These are phyloP conservation scores for Puntigrus tetrazona DNA, from an alignment of 2,113 vertebrate species.

Conservation along the genomic window DNA sequence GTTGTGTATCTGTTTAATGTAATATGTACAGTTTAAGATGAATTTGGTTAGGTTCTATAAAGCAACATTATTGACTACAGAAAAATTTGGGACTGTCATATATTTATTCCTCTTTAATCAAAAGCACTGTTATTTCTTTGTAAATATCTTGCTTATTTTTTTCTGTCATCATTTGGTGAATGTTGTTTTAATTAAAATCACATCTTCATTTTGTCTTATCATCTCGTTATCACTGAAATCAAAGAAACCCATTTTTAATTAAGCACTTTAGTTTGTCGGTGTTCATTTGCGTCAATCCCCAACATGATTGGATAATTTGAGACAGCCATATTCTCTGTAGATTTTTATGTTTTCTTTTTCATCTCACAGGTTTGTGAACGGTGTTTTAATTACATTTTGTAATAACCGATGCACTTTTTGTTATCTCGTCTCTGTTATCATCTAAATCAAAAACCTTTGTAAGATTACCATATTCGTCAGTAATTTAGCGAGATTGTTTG, in stretches of 20 bases:
- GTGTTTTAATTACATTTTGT: not conserved
- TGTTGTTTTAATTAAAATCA: no score
- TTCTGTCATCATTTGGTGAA: no score
- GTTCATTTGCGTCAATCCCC: not conserved
- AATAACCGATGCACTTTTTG: not conserved
- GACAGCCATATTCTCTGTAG: not conserved
- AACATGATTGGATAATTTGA: not conserved
- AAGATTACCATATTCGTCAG: not conserved
- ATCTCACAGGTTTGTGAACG: not conserved
- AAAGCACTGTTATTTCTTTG: no score
- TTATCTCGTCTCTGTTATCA: not conserved
- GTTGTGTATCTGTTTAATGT: not conserved
- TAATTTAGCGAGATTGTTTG: not conserved
- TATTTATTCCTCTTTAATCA: no score
- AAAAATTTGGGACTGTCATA: no score
- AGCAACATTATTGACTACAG: not conserved
- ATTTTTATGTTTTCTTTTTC: not conserved
- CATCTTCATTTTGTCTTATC: no score
- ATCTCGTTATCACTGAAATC: no score
- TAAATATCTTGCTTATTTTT: no score
- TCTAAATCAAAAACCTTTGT: not conserved
- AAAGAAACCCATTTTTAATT: not conserved
- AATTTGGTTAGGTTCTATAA: not conserved
- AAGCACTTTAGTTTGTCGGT: not conserved
- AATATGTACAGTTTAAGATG: not conserved